A percentile compares a stretch with the other conserved stretches of the same genome.
Evolutionary conservation across 2,113 vertebrate species (phyloP).

Genomic region (Urocitellus parryii): DNA sequence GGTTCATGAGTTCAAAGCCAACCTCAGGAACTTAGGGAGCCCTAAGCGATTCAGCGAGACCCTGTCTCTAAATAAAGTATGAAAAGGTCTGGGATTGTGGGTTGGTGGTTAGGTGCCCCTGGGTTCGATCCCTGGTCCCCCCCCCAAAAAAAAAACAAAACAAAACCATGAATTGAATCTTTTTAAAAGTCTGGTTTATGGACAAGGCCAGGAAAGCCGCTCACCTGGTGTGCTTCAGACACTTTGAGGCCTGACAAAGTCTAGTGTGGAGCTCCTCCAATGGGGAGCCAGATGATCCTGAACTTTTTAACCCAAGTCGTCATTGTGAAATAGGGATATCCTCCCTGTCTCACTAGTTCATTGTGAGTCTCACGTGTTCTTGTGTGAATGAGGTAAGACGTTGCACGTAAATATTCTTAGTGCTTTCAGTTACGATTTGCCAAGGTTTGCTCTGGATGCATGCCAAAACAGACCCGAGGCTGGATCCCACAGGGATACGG

Average conservation of each 20-base stretch:
- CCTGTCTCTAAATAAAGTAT: too few species aligned
- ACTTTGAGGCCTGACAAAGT: not conserved
- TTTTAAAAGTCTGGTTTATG: not conserved
- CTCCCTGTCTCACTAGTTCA: not conserved
- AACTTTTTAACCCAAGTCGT: not conserved
- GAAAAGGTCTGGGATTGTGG: too few species aligned
- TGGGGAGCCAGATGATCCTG: slow-evolving; percentile 29
- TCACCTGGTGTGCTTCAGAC: not conserved
- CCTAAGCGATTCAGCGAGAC: too few species aligned
- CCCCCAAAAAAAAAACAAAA: too few species aligned
- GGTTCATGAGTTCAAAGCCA: too few species aligned
- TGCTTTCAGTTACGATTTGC: not conserved
- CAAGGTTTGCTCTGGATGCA: not conserved
- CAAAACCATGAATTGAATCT: not conserved
- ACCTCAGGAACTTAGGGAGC: too few species aligned
- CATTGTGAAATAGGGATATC: not conserved
- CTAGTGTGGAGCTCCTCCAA: not conserved
- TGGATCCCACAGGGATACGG: not conserved
- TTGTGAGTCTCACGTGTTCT: not conserved
- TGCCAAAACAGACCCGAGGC: not conserved
- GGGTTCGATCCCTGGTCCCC: too few species aligned
- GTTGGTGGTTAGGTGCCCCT: too few species aligned
- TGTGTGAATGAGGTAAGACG: not conserved
- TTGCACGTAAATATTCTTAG: not conserved
- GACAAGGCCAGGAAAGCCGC: not conserved